Conservation (phyloP, 2,888 invertebrate genomes). For the Eupithecia abbreviata region DNA sequence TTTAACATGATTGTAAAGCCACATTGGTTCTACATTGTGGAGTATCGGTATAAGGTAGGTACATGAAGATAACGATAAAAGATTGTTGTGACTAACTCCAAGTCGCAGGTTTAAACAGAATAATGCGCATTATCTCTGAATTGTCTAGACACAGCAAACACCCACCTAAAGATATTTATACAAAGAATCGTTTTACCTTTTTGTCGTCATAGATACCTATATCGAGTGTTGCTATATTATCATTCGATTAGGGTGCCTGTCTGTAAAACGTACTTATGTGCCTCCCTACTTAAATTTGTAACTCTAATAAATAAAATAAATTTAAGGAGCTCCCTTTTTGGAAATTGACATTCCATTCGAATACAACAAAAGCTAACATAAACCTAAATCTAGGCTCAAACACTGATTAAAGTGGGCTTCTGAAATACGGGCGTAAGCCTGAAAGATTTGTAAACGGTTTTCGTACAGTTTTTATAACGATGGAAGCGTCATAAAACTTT, state of each 20-base stretch:
- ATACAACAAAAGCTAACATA: not conserved
- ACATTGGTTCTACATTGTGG: not conserved
- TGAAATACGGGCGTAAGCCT: not conserved
- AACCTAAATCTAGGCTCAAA: not conserved
- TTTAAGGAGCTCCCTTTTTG: not conserved
- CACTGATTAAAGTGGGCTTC: not conserved
- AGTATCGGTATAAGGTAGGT: not conserved
- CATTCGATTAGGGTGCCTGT: not conserved
- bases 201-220: not conserved
- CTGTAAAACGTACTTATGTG: not conserved
- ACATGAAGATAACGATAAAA: conserved; percentile 2
- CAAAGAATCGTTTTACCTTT: conserved; percentile 1
- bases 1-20: not conserved
- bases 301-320: not conserved
- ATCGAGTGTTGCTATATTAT: not conserved
- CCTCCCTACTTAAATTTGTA: too few relatives aligned
- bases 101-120: not conserved
- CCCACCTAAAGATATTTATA: not conserved
- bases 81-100: conserved; percentile 6
- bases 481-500: conserved; percentile 32
- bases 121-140: conserved; percentile 6
- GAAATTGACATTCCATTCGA: not conserved
- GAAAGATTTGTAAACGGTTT: conserved; percentile 13
- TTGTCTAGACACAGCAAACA: conserved; percentile 17
- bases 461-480: conserved; percentile 21